Conservation (phyloP, 2,888 invertebrate species). For the Adelognathus sp. region DNA sequence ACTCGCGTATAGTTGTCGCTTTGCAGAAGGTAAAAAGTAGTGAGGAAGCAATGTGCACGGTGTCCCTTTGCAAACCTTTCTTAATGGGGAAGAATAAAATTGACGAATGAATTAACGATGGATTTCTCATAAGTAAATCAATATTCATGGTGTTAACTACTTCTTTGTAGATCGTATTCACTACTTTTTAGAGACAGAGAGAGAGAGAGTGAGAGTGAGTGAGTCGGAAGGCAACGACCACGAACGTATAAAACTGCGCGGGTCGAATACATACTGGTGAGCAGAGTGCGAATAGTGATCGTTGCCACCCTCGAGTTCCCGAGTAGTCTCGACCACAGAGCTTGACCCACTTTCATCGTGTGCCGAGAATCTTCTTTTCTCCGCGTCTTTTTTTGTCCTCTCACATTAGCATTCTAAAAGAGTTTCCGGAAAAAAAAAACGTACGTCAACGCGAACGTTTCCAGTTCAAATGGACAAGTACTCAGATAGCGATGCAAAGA, state of each 20-base stretch:
- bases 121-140: no score
- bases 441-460: neutral
- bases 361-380: neutral
- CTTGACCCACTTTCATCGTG: slow-evolving; percentile 5
- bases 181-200: no score
- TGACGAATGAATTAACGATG: no score
- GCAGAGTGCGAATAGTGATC: neutral
- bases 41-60: no score
- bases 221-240: neutral
- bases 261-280: no score
- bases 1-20: no score
- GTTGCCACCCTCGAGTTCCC: neutral
- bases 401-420: neutral
- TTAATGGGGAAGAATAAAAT: no score
- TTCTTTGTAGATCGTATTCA: no score
- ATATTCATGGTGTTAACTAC: no score
- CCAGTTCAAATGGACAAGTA: neutral
- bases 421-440: slow-evolving; percentile 1
- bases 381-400: neutral
- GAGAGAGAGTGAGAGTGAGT: neutral
- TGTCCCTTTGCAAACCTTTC: no score
- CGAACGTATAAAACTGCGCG: neutral
- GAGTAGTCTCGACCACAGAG: slow-evolving; percentile 6
- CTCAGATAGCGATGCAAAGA: neutral
- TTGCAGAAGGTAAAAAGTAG: no score